Evolutionary conservation across 2,113 vertebrate genomes (phyloP).

Genomic region (Turnix velox): DNA sequence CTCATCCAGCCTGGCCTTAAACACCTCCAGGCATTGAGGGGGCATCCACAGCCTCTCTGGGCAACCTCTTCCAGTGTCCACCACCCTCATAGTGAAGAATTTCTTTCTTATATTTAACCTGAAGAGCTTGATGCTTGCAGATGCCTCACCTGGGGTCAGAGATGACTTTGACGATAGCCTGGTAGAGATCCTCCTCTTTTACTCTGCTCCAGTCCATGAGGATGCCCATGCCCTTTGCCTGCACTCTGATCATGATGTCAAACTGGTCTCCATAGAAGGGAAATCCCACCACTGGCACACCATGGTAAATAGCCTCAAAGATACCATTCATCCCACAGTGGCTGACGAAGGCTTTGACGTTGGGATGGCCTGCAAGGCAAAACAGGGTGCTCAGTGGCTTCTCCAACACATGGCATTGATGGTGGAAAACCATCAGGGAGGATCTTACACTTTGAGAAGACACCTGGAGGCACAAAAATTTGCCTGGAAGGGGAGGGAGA

Average conservation of each 20-base stretch:
- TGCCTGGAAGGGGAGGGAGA: background rate
- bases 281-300: constrained; percentile 69
- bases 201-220: constrained; percentile 62
- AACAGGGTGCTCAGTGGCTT: too few species aligned
- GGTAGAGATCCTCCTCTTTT: constrained; percentile 58
- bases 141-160: constrained; percentile 56
- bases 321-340: constrained; percentile 69
- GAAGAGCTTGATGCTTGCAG: background rate
- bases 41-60: too few species aligned
- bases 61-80: too few species aligned
- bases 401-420: background rate
- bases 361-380: constrained; percentile 56
- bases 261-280: constrained; percentile 73
- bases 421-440: background rate
- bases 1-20: too few species aligned
- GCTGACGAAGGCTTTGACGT: constrained; percentile 61
- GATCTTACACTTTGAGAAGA: background rate
- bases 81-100: too few species aligned
- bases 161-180: constrained; percentile 32
- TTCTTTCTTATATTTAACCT: too few species aligned
- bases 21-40: too few species aligned
- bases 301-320: constrained; percentile 68
- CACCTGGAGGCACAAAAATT: background rate
- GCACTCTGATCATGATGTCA: constrained; percentile 69
- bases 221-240: constrained; percentile 67